Evolutionary conservation across 2,888 invertebrate species (phyloP).

Genomic region (Zygogramma bicolorata): DNA sequence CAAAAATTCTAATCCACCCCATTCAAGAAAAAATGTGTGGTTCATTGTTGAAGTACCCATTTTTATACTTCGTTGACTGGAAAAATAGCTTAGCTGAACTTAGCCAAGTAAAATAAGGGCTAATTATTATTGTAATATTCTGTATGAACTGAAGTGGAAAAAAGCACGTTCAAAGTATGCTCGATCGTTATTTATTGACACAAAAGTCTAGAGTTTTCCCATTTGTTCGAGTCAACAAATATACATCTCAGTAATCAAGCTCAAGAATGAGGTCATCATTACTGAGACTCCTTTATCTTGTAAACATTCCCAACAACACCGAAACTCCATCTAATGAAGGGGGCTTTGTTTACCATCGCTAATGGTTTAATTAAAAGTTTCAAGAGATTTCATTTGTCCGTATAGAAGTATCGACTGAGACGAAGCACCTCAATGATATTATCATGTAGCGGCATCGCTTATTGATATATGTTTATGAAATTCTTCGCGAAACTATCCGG

Average conservation of each 20-base stretch:
- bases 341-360: constrained; percentile 42
- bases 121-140: no score
- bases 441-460: constrained; percentile 50
- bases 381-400: constrained; percentile 46
- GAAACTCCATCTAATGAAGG: constrained; percentile 41
- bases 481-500: constrained; percentile 65
- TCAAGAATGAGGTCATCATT: neutral
- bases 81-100: no score
- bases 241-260: neutral
- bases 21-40: no score
- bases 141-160: no score
- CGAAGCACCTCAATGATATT: constrained; percentile 50
- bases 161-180: no score
- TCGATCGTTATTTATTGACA: neutral
- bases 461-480: constrained; percentile 62
- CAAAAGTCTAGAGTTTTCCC: neutral
- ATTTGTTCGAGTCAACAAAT: neutral
- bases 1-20: no score
- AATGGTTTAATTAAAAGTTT: constrained; percentile 50
- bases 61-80: no score
- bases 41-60: no score
- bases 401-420: constrained; percentile 14
- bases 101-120: no score
- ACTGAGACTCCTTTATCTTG: constrained; percentile 23
- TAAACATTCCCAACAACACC: constrained; percentile 38